phyloP scores from a whole-genome alignment of 2,888 invertebrate genomes.

The Diabrotica balteata region DNA sequence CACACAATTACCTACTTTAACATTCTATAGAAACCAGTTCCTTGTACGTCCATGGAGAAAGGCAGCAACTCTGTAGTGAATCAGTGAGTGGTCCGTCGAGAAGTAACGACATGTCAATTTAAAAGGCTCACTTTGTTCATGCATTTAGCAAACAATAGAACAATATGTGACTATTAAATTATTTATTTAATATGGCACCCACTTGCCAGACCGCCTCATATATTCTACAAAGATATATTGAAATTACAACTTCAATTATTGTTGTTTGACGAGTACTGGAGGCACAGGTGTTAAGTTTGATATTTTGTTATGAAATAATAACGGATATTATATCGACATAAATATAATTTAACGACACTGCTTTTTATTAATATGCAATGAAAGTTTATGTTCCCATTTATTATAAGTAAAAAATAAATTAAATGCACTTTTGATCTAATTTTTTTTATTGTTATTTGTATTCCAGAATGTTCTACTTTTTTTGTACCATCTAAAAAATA shows the following conservation, averaged over 20 bases:
- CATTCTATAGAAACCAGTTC: too few species aligned
- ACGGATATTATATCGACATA: too few species aligned
- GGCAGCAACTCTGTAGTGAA: conserved; percentile 13
- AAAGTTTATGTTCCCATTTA: too few species aligned
- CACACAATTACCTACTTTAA: too few species aligned
- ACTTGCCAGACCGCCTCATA: conserved; percentile 32
- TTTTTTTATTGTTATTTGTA: too few species aligned
- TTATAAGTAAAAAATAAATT: too few species aligned
- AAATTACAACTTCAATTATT: conserved; percentile 40
- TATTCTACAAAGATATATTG: conserved; percentile 39
- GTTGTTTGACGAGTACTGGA: conserved; percentile 32
- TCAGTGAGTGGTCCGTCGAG: conserved; percentile 33
- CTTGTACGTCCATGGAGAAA: conserved; percentile 2
- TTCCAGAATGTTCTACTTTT: too few species aligned
- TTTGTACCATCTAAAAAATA: too few species aligned
- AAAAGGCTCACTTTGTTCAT: conserved; percentile 48
- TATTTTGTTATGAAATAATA: conserved; percentile 17
- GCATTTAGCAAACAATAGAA: conserved; percentile 48
- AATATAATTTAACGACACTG: background rate
- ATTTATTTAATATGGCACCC: conserved; percentile 39
- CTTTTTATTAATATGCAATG: too few species aligned
- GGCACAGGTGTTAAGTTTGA: conserved; percentile 33
- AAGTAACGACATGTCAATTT: conserved; percentile 51
- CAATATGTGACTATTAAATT: conserved; percentile 45
- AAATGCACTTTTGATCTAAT: too few species aligned